These are phyloP conservation scores for Pseudococcus viburni DNA, from an alignment of 2,888 invertebrate species.

Conservation along the genomic window DNA sequence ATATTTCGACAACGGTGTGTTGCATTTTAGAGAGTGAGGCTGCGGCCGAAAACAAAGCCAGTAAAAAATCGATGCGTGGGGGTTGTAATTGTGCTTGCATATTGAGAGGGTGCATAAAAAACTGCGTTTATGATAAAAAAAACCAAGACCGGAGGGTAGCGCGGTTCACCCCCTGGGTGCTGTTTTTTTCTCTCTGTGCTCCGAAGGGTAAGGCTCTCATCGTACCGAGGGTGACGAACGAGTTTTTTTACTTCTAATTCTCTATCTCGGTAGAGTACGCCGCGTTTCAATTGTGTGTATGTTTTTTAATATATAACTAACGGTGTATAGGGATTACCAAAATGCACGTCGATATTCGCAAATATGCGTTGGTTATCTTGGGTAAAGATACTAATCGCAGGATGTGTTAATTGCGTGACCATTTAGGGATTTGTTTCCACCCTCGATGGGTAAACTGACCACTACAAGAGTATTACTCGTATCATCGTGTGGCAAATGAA, in stretches of 20 bases:
- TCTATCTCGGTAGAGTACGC: conserved; percentile 25
- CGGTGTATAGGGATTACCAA: conserved; percentile 58
- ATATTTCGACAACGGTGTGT: conserved; percentile 51
- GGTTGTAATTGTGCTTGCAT: conserved; percentile 66
- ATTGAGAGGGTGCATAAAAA: conserved; percentile 67
- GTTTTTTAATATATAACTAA: conserved; percentile 59
- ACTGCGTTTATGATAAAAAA: conserved; percentile 63
- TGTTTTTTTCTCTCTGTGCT: conserved; percentile 38
- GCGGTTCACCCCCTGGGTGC: conserved; percentile 65
- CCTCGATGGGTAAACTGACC: conserved; percentile 17
- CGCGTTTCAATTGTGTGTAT: conserved; percentile 60
- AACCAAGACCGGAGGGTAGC: conserved; percentile 40
- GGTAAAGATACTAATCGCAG: neutral
- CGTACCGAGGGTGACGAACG: conserved; percentile 64
- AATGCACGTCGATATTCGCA: neutral
- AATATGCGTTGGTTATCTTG: no score
- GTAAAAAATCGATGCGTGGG: conserved; percentile 66
- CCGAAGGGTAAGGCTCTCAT: conserved; percentile 44
- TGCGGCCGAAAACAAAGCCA: conserved; percentile 62
- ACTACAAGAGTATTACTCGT: neutral
- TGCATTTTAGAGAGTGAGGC: conserved; percentile 54
- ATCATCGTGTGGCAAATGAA: conserved; percentile 10
- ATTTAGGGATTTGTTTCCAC: neutral
- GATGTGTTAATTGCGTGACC: neutral
- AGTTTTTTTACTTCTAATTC: conserved; percentile 56